These are phyloP conservation scores for Eustalomyia histrio DNA, from an alignment of 2,888 invertebrate species.

Conservation along the genomic window DNA sequence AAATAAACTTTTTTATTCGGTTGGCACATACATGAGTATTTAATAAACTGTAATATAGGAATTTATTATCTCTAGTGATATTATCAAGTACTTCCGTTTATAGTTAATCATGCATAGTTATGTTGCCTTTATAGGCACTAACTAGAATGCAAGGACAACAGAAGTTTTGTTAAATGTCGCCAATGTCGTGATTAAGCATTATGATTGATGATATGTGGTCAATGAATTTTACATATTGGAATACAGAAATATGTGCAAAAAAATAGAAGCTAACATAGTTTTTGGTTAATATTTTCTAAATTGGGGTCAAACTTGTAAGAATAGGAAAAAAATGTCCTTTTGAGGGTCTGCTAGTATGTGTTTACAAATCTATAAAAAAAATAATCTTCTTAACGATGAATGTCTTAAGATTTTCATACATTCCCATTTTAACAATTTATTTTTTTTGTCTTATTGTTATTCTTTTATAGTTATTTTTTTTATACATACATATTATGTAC, in stretches of 20 bases:
- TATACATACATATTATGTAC: background rate
- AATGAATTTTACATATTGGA: no score
- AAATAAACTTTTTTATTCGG: no score
- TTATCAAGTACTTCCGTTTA: slow-evolving; percentile 13
- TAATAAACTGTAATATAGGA: slow-evolving; percentile 4
- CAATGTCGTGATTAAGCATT: background rate
- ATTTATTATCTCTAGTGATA: slow-evolving; percentile 17
- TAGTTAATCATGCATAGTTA: slow-evolving; percentile 11
- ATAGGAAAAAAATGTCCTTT: background rate
- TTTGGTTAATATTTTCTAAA: background rate
- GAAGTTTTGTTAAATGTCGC: slow-evolving; percentile 2
- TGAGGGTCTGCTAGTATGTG: background rate
- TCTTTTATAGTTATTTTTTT: slow-evolving; percentile 3
- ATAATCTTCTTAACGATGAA: slow-evolving; percentile 31
- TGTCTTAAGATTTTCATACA: slow-evolving; percentile 18
- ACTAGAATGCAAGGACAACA: slow-evolving; percentile 14
- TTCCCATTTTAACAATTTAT: background rate
- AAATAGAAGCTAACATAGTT: background rate
- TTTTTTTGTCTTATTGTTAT: background rate
- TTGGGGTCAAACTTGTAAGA: background rate
- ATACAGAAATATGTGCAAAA: background rate
- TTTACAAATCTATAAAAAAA: background rate
- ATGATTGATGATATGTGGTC: slow-evolving; percentile 40
- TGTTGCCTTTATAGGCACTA: background rate
- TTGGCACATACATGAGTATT: background rate